Evolutionary conservation across 2,113 vertebrate genomes (phyloP).

Genomic region (Synchiropus splendidus): DNA sequence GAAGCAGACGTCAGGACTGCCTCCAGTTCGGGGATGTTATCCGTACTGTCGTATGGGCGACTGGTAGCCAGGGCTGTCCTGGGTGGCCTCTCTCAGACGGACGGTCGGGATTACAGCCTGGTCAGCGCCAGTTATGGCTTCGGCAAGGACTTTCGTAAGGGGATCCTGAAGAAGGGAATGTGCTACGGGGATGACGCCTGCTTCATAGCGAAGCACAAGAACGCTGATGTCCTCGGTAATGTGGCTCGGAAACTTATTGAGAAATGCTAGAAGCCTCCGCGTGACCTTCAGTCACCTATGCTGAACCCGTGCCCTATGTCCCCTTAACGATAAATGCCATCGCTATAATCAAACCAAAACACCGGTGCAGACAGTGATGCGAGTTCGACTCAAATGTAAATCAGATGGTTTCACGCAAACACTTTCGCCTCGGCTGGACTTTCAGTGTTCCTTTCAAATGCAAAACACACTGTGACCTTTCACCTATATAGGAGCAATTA

Average conservation of each 20-base stretch:
- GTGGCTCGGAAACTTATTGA: no score
- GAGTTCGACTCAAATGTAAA: no score
- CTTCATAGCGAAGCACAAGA: conserved; percentile 84
- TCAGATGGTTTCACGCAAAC: neutral
- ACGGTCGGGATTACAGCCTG: conserved; percentile 89
- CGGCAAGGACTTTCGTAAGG: conserved; percentile 98
- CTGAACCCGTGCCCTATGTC: neutral
- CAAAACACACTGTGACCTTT: conserved; percentile 54
- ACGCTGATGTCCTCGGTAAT: conserved; percentile 92
- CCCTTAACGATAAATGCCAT: conserved; percentile 40
- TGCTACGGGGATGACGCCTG: conserved; percentile 97
- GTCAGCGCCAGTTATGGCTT: conserved; percentile 94
- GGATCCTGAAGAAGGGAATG: conserved; percentile 96
- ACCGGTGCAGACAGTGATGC: no score
- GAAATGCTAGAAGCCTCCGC: neutral
- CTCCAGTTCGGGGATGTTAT: conserved; percentile 77
- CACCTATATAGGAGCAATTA: conserved; percentile 46
- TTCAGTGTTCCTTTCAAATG: neutral
- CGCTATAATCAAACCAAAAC: conserved; percentile 43
- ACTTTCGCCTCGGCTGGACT: neutral
- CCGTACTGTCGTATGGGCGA: conserved; percentile 93
- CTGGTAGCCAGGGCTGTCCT: conserved; percentile 95
- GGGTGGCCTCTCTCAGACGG: conserved; percentile 92
- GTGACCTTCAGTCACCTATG: conserved; percentile 51
- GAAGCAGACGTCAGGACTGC: conserved; percentile 1